Evolutionary conservation across 2,113 vertebrate genomes (phyloP).

Genomic region (Syngnathus floridae): DNA sequence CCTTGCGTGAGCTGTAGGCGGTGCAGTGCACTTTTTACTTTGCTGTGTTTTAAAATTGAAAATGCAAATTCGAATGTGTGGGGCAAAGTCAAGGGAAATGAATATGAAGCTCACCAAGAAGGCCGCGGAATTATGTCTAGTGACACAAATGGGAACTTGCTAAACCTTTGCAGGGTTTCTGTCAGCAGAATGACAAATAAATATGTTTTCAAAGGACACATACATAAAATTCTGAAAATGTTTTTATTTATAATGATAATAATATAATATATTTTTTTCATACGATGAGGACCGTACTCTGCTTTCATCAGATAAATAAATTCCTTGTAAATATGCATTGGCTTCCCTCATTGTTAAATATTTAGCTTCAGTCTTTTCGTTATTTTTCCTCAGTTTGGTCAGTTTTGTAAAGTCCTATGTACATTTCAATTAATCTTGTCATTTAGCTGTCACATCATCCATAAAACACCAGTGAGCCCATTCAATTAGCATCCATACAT

Average conservation of each 20-base stretch:
- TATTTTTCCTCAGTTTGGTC: neutral
- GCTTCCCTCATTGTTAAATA: neutral
- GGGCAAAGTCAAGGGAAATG: neutral
- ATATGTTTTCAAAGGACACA: neutral
- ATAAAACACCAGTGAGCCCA: neutral
- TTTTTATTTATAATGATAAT: neutral
- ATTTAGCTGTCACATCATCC: neutral
- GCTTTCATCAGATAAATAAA: neutral
- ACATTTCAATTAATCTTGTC: neutral
- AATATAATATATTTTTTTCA: no score
- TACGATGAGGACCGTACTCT: no score
- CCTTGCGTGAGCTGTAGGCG: conserved; percentile 7
- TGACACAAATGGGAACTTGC: neutral
- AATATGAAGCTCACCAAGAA: neutral
- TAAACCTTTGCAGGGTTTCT: neutral
- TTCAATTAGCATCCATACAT: neutral
- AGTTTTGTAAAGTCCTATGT: neutral
- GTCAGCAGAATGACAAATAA: neutral
- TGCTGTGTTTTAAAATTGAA: conserved; percentile 10
- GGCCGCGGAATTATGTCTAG: neutral
- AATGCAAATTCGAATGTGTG: neutral
- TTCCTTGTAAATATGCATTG: neutral
- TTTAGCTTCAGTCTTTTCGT: neutral
- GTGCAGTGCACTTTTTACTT: conserved; percentile 2
- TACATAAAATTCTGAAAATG: neutral